A percentile compares a stretch with the other conserved stretches of the same genome.
These are phyloP conservation scores for Channa argus DNA, from an alignment of 2,113 vertebrate genomes.

Conservation along the genomic window DNA sequence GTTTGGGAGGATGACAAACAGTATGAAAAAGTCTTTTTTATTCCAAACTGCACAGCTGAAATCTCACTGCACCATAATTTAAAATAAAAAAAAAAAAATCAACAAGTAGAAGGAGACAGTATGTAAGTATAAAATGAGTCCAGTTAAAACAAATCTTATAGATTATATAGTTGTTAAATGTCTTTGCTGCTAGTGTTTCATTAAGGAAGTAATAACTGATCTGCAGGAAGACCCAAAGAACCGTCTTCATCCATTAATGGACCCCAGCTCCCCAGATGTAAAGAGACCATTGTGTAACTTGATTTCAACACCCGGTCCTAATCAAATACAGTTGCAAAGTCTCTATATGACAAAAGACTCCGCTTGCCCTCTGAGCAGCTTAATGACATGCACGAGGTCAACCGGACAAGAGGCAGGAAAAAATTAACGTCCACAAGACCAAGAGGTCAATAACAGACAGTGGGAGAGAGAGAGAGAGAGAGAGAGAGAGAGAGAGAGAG, in stretches of 20 bases:
- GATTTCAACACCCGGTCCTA: slow-evolving; percentile 85
- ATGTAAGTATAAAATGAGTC: slow-evolving; percentile 65
- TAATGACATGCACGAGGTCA: slow-evolving; percentile 85
- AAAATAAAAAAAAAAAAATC: slow-evolving; percentile 40
- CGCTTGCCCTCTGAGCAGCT: slow-evolving; percentile 74
- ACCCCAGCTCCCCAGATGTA: slow-evolving; percentile 84
- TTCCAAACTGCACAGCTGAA: slow-evolving; percentile 34
- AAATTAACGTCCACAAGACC: slow-evolving; percentile 78
- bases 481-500: slow-evolving; percentile 26
- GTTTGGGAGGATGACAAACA: slow-evolving; percentile 39
- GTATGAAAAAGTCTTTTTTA: slow-evolving; percentile 27
- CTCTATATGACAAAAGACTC: slow-evolving; percentile 84
- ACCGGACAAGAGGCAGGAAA: slow-evolving; percentile 82
- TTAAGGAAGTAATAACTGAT: slow-evolving; percentile 85
- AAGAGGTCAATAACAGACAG: slow-evolving; percentile 77
- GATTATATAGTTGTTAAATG: slow-evolving; percentile 71
- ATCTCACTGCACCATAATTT: slow-evolving; percentile 30
- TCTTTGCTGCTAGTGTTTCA: slow-evolving; percentile 76
- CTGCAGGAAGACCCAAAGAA: slow-evolving; percentile 84
- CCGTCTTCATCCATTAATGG: slow-evolving; percentile 83
- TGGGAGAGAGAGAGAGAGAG: slow-evolving; percentile 21
- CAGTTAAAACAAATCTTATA: slow-evolving; percentile 58
- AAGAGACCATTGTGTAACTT: slow-evolving; percentile 82
- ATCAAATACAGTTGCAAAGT: slow-evolving; percentile 82
- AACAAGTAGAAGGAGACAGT: slow-evolving; percentile 52